Base-by-base conservation (phyloP, 2,888 invertebrate species). In the Conops quadrifasciatus region DNA sequence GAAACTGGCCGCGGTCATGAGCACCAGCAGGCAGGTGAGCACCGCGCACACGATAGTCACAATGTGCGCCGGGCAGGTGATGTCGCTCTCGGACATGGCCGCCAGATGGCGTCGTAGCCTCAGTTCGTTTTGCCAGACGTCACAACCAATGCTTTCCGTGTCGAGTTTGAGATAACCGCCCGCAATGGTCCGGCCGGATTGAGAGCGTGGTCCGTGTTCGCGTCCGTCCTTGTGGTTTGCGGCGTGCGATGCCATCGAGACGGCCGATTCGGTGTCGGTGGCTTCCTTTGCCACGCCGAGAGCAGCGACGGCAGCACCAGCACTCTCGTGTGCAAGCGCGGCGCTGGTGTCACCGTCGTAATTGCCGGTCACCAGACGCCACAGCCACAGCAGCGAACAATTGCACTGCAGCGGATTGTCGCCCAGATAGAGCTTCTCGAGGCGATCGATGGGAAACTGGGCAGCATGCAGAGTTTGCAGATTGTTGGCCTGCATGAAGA, bases 371-470 rank as follows among this genome's bases (percentile, higher is more conserved):
- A 84, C 88, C 60, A 94, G 88, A 80, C 91, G 91, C 93, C 94
- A 94, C 58, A 95, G 87, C 95, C 95, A 95, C 74, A 93, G 88
- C 72, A 95, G 87, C 66, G 94, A 94, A 82, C 95, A 95, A 85
- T 95, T 95, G 86, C 95, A 95, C 73, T 91, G 89, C 75, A 95
- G 88, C 0, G 94, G 94, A 87, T 95, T 95, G 43, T 94, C 93
- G 45, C 93, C 92, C 67, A 95, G 88, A 76, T 91, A 90, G 45
- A 95, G 87, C 72, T 90, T 89, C 80, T 90, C 89, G 77, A 95
- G 87, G 78, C 92, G 91, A 82, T 95, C 94, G 78, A 94, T 89
- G 43, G 94, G 94, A 80, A 94, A 94, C 84, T 94, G 93, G 36
- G 92, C 91, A 0, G 93, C 92, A 82, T 93, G 94, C 11, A 95